Conservation (phyloP, 2,113 vertebrate species). For the Sturnira hondurensis region DNA sequence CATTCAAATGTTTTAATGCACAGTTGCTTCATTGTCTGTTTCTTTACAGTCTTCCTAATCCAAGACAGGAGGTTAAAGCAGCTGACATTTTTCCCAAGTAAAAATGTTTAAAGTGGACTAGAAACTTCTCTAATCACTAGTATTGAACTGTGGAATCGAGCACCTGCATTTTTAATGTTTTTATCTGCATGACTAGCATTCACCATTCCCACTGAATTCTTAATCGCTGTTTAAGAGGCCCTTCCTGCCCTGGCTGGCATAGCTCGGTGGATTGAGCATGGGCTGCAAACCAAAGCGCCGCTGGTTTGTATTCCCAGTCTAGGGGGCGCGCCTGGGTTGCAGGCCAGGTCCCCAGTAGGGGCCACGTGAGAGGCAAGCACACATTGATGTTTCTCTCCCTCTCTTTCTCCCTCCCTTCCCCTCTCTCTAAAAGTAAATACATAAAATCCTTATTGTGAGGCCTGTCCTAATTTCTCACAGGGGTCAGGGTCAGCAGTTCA, state of each 20-base stretch:
- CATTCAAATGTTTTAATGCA: not conserved
- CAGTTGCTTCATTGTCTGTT: not conserved
- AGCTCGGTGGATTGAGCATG: too few relatives aligned
- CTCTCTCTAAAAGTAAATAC: too few relatives aligned
- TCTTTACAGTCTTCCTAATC: not conserved
- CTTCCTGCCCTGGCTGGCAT: not conserved
- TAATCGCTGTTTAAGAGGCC: not conserved
- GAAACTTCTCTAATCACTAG: not conserved
- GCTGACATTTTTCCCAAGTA: slow-evolving; percentile 14
- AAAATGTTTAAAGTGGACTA: not conserved
- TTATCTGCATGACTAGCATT: not conserved
- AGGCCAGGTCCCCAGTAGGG: too few relatives aligned
- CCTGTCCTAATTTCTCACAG: not conserved
- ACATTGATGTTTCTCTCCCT: too few relatives aligned
- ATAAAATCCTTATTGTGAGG: not conserved
- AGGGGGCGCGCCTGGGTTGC: too few relatives aligned
- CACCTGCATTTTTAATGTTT: not conserved
- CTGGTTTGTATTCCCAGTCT: too few relatives aligned
- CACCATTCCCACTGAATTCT: not conserved
- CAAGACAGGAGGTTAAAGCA: not conserved
- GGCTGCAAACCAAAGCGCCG: too few relatives aligned
- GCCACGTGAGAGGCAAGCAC: too few relatives aligned
- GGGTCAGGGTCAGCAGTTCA: not conserved
- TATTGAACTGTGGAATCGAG: not conserved
- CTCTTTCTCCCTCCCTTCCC: too few relatives aligned